Evolutionary conservation across 2,797 vertebrate genomes (phyloP), one percentile per base, ranked within the genome.

Genomic region (Lithobates sylvaticus): DNA sequence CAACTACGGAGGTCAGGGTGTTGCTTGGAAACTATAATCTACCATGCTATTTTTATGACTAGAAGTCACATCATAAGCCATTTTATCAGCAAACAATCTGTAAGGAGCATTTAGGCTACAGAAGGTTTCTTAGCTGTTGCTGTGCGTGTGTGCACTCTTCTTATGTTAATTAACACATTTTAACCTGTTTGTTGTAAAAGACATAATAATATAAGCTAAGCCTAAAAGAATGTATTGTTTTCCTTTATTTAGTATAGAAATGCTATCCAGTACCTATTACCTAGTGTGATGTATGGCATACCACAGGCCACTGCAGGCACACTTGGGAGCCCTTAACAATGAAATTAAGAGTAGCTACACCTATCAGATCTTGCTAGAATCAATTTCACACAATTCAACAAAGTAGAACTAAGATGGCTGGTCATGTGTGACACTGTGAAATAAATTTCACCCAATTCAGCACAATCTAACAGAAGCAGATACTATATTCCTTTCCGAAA

Each of bases 21-120:
- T 81, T 86, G 71, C 72, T 47, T 81, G 64, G 78, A 81, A 81
- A 81, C 78, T 70, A 69, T 50, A 69, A 81, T 75, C 61, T 58
- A 79, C 61, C 27, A 32, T 42, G 64, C 70, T 86, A 81, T 86
- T 86, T 76, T 79, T 81, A 86, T 68, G 68, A 39, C 69, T 21
- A 80, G 61, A 68, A 85, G 58, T 34, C 71, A 27, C 27, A 50
- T 70, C 78, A 70, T 9, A 69, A 75, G 42, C 39, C 69, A 75
- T 86, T 69, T 21, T 75, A 69, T 85, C 72, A 34, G 10, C 29
- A 84, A 84, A 69, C 82, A 84, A 39, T 81, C 68, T 23, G 58
- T 58, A 71, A 36, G 58, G 29, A 70, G 44, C 36, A 27, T 18
- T 69, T 12, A 44, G 32, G 44, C 39, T 54, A 18, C 39, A 47